phyloP scores from a whole-genome alignment of 2,113 vertebrate genomes.

The Anser cygnoides region DNA sequence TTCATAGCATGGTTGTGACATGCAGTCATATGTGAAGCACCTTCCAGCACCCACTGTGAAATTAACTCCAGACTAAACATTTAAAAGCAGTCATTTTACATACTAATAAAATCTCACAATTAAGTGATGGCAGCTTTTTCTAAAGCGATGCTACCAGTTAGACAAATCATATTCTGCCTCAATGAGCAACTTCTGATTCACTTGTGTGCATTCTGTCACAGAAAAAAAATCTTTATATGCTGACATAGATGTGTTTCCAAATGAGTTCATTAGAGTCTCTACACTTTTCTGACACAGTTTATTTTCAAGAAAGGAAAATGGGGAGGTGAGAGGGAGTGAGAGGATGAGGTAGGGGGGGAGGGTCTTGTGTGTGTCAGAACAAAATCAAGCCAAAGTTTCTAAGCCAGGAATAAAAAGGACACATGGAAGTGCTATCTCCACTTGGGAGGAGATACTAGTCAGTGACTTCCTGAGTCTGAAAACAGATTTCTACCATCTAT shows the following conservation, averaged over 20 bases:
- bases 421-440: neutral
- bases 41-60: neutral
- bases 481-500: neutral
- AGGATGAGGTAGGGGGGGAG: too few species aligned
- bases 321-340: neutral
- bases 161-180: neutral
- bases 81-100: neutral
- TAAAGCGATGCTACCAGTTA: neutral
- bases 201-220: neutral
- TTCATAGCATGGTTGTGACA: slow-evolving; percentile 2
- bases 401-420: neutral
- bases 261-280: neutral
- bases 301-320: neutral
- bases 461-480: neutral
- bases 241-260: neutral
- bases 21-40: neutral
- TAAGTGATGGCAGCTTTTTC: neutral
- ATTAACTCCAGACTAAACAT: neutral
- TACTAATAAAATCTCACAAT: neutral
- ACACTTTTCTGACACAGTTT: neutral
- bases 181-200: neutral
- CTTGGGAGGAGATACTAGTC: neutral
- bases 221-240: neutral
- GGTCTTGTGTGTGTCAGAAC: too few species aligned
- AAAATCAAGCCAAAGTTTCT: neutral